Evolutionary conservation across 2,113 vertebrate genomes (phyloP), one percentile per base, ranked within the genome.

Genomic region (Seriola aureovittata): DNA sequence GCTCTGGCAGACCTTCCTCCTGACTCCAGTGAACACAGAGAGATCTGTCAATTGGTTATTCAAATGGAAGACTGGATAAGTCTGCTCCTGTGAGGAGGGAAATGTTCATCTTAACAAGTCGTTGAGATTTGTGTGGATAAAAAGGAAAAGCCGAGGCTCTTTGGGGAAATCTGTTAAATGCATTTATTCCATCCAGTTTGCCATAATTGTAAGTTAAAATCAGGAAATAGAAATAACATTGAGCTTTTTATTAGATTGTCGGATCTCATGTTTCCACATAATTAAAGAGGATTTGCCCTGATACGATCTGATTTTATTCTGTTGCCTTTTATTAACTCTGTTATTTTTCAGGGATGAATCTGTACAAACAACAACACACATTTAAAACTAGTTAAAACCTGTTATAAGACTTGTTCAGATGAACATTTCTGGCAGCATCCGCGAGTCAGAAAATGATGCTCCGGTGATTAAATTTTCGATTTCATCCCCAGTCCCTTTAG

Each of bases 41-140:
- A 64, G n/a, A 80, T 88, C 70, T 74, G 72, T 46, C 85, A 84
- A 55, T 67, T 71, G 64, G 59, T 64, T 50, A 67, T 69, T 84
- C 42, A 58, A 80, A 69, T 59, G 74, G 70, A 75, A 70, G 46
- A 59, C 52, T 8, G 52, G 52, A 78, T 62, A 32, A 64, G 38
- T 71, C 66, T n/a, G 65, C 42, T 23, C 54, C 54, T 68, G 55
- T 1, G n/a, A 0, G 0, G 34, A 69, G 36, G n/a, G 42, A 42
- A 36, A 74, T 34, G 8, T 50, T 66, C 84, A 48, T 80, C 75
- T 77, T 72, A 66, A 85, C 62, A 78, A 75, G 75, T 54, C 71
- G 12, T 1, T 46, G 55, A 78, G 77, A 77, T 83, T 55, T 79
- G 52, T 60, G n/a, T 16, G 62, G 82, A 83, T 67, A 68, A 66